These are phyloP conservation scores for Pogonomyrmex californicus DNA, from an alignment of 1,140 invertebrate species.

Conservation along the genomic window DNA sequence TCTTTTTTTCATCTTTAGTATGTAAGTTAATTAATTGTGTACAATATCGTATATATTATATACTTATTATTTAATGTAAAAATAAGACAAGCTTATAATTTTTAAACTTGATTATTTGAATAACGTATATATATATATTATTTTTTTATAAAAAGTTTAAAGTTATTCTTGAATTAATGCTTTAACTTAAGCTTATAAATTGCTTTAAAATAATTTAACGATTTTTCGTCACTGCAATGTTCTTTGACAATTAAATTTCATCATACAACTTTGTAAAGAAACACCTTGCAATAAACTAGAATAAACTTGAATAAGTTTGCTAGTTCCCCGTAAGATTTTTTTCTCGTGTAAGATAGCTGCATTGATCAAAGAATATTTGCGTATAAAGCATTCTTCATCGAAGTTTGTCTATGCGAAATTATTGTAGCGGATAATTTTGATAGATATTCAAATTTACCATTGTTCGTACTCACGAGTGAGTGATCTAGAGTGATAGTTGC, in stretches of 20 bases:
- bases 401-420: conserved; percentile 4
- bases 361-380: conserved; percentile 18
- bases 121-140: background rate
- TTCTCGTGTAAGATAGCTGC: conserved; percentile 14
- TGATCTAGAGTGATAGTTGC: background rate
- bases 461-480: background rate
- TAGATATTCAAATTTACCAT: conserved; percentile 22
- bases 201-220: background rate
- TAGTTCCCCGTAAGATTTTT: conserved; percentile 1
- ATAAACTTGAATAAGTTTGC: background rate
- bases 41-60: background rate
- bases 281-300: background rate
- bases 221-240: background rate
- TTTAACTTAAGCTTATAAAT: background rate
- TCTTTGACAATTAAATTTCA: background rate
- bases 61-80: background rate
- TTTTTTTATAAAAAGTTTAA: background rate
- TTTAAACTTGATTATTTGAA: background rate
- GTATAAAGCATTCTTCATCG: background rate
- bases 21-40: background rate
- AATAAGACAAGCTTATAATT: background rate
- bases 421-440: conserved; percentile 25
- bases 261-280: background rate
- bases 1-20: background rate
- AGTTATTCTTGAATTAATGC: background rate